Evolutionary conservation across 1,140 invertebrate species (phyloP).

Genomic region (Apis dorsata): DNA sequence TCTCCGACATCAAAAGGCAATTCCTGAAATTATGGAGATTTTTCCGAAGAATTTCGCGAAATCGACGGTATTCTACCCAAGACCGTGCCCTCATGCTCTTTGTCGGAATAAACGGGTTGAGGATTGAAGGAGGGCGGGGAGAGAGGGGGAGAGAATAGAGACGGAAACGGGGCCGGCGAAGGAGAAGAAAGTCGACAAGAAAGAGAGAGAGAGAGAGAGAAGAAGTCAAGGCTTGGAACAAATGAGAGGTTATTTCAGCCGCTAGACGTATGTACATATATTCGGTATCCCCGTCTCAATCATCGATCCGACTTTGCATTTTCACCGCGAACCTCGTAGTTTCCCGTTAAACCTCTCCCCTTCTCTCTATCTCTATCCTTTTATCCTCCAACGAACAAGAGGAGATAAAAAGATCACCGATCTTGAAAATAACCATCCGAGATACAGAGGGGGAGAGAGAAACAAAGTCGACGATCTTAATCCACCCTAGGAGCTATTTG

Average conservation of each 20-base stretch:
- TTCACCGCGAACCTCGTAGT: slow-evolving; percentile 14
- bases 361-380: neutral
- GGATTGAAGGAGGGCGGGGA: slow-evolving; percentile 27
- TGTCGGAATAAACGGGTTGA: slow-evolving; percentile 62
- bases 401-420: no score
- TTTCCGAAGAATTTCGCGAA: slow-evolving; percentile 74
- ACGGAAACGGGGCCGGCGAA: slow-evolving; percentile 32
- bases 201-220: neutral
- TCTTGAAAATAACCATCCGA: no score
- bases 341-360: neutral
- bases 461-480: no score
- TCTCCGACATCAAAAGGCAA: slow-evolving; percentile 78
- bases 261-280: slow-evolving; percentile 40
- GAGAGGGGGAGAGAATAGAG: neutral
- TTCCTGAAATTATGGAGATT: slow-evolving; percentile 78
- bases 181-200: neutral
- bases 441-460: no score
- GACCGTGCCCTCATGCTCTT: slow-evolving; percentile 59
- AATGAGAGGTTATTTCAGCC: slow-evolving; percentile 67
- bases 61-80: slow-evolving; percentile 68
- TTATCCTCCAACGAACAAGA: no score
- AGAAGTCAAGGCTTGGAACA: slow-evolving; percentile 58
- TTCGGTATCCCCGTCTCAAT: slow-evolving; percentile 25
- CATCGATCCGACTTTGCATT: slow-evolving; percentile 44
- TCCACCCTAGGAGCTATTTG: no score